Percentiles rank a stretch among this genome's conserved stretches.
These are phyloP conservation scores for Leptopilina boulardi DNA, from an alignment of 1,140 invertebrate species.

Conservation along the genomic window DNA sequence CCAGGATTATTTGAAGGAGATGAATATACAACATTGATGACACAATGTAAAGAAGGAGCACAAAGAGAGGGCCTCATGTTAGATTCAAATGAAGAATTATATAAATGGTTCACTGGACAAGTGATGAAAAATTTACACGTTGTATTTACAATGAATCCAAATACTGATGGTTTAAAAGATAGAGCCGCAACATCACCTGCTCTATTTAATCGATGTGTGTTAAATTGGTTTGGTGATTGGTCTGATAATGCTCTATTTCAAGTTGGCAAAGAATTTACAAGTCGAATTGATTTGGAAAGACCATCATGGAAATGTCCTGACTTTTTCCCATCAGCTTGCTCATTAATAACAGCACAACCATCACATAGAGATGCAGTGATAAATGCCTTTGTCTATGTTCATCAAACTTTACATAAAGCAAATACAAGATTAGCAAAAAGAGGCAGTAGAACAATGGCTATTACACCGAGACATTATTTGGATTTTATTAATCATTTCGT, in stretches of 20 bases:
- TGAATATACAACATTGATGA: constrained; percentile 99
- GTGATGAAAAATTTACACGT: constrained; percentile 99
- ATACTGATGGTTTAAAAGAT: constrained; percentile 97
- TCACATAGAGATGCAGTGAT: constrained; percentile 95
- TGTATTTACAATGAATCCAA: constrained; percentile 99
- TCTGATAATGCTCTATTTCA: constrained; percentile 97
- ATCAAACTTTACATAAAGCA: constrained; percentile 96
- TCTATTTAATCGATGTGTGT: constrained; percentile 98
- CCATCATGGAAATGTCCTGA: constrained; percentile 90
- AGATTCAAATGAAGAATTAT: constrained; percentile 98
- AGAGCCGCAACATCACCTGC: constrained; percentile 98
- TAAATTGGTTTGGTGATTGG: constrained; percentile 99
- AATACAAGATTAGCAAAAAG: constrained; percentile 92
- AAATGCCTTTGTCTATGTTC: constrained; percentile 98
- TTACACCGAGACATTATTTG: constrained; percentile 98
- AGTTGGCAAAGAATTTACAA: constrained; percentile 92
- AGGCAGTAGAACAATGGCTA: constrained; percentile 96
- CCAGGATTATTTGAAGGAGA: constrained; percentile 95
- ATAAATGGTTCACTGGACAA: constrained; percentile 98
- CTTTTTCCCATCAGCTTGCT: constrained; percentile 91
- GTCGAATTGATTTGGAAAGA: constrained; percentile 88
- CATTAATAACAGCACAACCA: constrained; percentile 84
- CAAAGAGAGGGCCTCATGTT: constrained; percentile 98
- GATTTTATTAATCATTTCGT: constrained; percentile 99
- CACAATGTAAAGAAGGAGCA: constrained; percentile 99